Conservation (phyloP, 2,888 invertebrate genomes). For the Pycnomerus fuliginosus region DNA sequence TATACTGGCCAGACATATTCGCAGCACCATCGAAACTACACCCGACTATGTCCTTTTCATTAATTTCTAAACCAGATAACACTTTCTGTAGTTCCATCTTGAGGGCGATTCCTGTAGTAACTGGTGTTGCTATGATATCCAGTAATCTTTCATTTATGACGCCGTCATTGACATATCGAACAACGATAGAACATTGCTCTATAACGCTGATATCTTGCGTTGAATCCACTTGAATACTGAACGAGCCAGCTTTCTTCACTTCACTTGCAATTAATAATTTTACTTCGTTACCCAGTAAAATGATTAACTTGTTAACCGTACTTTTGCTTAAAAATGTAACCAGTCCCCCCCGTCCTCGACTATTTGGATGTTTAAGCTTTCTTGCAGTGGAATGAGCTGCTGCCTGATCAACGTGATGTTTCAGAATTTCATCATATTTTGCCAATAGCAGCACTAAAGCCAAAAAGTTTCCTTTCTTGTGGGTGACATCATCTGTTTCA, state of each 20-base stretch:
- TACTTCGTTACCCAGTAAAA: neutral
- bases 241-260: neutral
- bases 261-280: conserved; percentile 2
- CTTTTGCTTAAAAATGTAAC: conserved; percentile 1
- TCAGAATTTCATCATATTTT: conserved; percentile 2
- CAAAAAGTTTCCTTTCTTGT: conserved; percentile 1
- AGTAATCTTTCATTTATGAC: conserved; percentile 1
- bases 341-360: too few species aligned
- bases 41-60: conserved; percentile 2
- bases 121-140: neutral
- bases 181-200: conserved; percentile 7
- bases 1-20: conserved; percentile 11
- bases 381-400: too few species aligned
- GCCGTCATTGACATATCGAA: neutral
- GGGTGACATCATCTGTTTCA: neutral
- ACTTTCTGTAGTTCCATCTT: neutral
- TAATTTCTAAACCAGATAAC: too few species aligned
- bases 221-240: conserved; percentile 2
- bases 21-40: conserved; percentile 7
- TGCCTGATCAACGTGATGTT: too few species aligned
- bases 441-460: neutral
- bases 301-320: conserved; percentile 1
- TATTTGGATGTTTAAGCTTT: too few species aligned
- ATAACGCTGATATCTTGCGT: conserved; percentile 6
- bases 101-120: neutral